Evolutionary conservation across 2,888 invertebrate genomes (phyloP), one percentile per base, ranked within the genome.

Genomic region (Acanthoscelides obtectus): DNA sequence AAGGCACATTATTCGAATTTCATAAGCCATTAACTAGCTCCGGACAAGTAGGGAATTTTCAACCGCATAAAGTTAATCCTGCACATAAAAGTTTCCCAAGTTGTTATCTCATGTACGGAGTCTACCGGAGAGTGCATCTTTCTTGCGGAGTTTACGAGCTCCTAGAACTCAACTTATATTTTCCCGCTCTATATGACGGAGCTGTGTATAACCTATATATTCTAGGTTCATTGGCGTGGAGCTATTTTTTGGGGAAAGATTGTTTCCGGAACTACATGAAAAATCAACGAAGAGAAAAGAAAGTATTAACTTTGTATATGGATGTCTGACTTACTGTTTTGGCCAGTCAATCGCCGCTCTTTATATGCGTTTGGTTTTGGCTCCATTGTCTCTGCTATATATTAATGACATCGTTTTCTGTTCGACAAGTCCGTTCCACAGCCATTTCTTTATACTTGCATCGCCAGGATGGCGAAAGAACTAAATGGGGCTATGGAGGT

Each of bases 211-310:
- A 78, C 79, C 78, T 78, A 74, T 75, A 78, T 75, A 73, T 45
- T 45, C 45, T 45, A 45, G 6, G 17, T 45, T 1, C 45, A 45
- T 4, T 45, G 45, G 78, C 74, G 75, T 71, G 75, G 73, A 45
- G 45, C 17, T 1, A 45, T 77, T 78, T 78, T 78, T 78, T 76
- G 71, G 75, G 78, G 79, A 79, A 79, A 81, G 80, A n/a, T n/a
- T n/a, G n/a, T n/a, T n/a, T n/a, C n/a, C n/a, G n/a, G n/a, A n/a
- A n/a, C n/a, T n/a, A n/a, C n/a, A n/a, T n/a, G n/a, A n/a, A n/a
- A n/a, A n/a, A n/a, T n/a, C n/a, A n/a, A n/a, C n/a, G n/a, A n/a
- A n/a, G n/a, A n/a, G n/a, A n/a, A n/a, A n/a, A n/a, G n/a, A n/a
- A n/a, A n/a, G n/a, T n/a, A n/a, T n/a, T n/a, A n/a, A n/a, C n/a